These are phyloP conservation scores for Oryzias woworae DNA, from an alignment of 2,113 vertebrate species.

Conservation along the genomic window DNA sequence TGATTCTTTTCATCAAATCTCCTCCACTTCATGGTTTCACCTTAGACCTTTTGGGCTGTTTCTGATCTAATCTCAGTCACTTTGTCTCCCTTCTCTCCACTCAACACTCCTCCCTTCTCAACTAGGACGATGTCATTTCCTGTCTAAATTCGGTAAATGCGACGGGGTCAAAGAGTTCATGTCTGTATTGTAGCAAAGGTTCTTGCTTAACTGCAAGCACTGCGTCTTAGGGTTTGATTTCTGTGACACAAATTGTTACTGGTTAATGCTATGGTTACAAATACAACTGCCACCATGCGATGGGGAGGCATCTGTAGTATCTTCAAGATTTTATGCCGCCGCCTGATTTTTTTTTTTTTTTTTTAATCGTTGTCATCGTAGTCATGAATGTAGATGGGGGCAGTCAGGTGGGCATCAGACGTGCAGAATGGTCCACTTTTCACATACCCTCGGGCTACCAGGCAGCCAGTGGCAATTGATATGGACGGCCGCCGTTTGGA, in stretches of 20 bases:
- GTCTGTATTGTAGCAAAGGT: constrained; percentile 57
- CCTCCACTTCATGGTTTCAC: constrained; percentile 12
- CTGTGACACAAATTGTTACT: neutral
- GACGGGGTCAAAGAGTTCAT: constrained; percentile 36
- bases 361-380: no score
- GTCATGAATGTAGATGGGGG: no score
- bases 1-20: constrained; percentile 47
- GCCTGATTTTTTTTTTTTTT: no score
- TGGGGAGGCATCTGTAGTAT: no score
- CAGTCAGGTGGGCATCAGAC: no score
- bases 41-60: constrained; percentile 17
- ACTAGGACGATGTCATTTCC: constrained; percentile 57
- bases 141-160: constrained; percentile 62
- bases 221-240: constrained; percentile 24
- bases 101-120: constrained; percentile 3
- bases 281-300: no score
- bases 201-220: constrained; percentile 46
- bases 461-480: no score
- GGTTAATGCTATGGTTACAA: neutral
- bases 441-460: no score
- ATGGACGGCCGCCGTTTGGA: no score
- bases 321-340: no score
- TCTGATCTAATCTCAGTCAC: constrained; percentile 50
- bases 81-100: constrained; percentile 12
- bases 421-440: no score